These are phyloP conservation scores for Takifugu rubripes DNA, from an alignment of 2,797 vertebrate genomes.

Conservation along the genomic window DNA sequence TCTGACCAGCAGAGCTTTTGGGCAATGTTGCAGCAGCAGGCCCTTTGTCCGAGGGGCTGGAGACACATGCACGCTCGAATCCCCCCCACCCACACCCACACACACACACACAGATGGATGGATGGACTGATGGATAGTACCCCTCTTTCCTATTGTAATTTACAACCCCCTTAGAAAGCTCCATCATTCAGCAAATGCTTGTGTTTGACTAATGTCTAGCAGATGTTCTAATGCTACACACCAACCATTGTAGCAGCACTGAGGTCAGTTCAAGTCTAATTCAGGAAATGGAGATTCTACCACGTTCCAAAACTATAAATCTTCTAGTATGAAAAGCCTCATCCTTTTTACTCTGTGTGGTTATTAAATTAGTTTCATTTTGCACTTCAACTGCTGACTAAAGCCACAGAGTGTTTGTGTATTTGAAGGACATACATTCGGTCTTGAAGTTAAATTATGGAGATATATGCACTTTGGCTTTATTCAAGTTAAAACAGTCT, in stretches of 20 bases:
- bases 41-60: constrained; percentile 69
- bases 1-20: constrained; percentile 72
- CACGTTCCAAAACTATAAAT: constrained; percentile 56
- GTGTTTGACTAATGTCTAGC: constrained; percentile 72
- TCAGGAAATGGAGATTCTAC: constrained; percentile 69
- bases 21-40: constrained; percentile 56
- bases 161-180: constrained; percentile 61
- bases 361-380: constrained; percentile 72
- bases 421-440: constrained; percentile 6
- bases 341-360: constrained; percentile 38
- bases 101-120: constrained; percentile 38
- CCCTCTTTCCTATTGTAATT: constrained; percentile 65
- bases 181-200: constrained; percentile 56
- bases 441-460: constrained; percentile 1
- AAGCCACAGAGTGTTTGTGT: constrained; percentile 13
- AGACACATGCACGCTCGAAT: constrained; percentile 27
- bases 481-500: constrained; percentile 2
- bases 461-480: constrained; percentile 3
- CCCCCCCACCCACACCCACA: constrained; percentile 26
- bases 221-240: constrained; percentile 66
- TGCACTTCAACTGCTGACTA: constrained; percentile 50
- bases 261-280: constrained; percentile 57
- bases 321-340: constrained; percentile 51
- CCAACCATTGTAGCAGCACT: constrained; percentile 56
- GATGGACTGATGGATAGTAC: constrained; percentile 67